Percentiles rank a stretch among this genome's conserved stretches.
phyloP scores from a whole-genome alignment of 1,140 invertebrate species.

The Drosophila truncata region DNA sequence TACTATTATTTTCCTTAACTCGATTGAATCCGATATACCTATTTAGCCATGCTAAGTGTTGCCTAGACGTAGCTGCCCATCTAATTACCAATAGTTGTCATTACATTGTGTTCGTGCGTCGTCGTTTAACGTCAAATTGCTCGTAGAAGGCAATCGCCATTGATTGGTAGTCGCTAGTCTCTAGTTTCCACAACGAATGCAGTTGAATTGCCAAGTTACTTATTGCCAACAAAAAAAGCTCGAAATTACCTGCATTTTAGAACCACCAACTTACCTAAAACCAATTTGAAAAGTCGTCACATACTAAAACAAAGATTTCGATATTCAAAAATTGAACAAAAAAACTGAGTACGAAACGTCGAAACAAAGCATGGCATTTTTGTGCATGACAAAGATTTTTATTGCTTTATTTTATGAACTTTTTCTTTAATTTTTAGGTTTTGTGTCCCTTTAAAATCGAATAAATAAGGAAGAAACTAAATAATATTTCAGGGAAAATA shows the following conservation, averaged over 20 bases:
- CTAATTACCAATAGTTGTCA: constrained; percentile 29
- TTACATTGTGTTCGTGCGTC: constrained; percentile 40
- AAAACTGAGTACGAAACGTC: constrained; percentile 46
- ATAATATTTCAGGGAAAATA: neutral
- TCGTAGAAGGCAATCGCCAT: no score
- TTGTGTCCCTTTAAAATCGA: neutral
- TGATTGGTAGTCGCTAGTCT: constrained; percentile 38
- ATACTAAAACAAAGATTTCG: constrained; percentile 26
- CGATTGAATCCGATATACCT: constrained; percentile 13
- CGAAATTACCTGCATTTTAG: constrained; percentile 52
- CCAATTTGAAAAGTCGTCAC: constrained; percentile 50
- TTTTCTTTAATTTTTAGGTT: constrained; percentile 11
- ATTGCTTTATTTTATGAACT: constrained; percentile 20
- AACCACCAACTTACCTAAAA: constrained; percentile 43
- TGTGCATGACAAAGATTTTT: constrained; percentile 78
- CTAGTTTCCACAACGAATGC: constrained; percentile 28
- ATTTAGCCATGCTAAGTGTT: constrained; percentile 41
- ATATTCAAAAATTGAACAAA: constrained; percentile 18
- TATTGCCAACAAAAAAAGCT: constrained; percentile 8
- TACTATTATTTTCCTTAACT: constrained; percentile 33
- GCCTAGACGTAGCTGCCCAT: constrained; percentile 41
- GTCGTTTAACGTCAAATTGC: constrained; percentile 31
- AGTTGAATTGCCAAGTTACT: constrained; percentile 32
- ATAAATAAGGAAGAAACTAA: constrained; percentile 22
- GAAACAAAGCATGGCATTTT: constrained; percentile 83